Evolutionary conservation across 1,140 invertebrate genomes (phyloP).

Genomic region (Teleopsis dalmanni): DNA sequence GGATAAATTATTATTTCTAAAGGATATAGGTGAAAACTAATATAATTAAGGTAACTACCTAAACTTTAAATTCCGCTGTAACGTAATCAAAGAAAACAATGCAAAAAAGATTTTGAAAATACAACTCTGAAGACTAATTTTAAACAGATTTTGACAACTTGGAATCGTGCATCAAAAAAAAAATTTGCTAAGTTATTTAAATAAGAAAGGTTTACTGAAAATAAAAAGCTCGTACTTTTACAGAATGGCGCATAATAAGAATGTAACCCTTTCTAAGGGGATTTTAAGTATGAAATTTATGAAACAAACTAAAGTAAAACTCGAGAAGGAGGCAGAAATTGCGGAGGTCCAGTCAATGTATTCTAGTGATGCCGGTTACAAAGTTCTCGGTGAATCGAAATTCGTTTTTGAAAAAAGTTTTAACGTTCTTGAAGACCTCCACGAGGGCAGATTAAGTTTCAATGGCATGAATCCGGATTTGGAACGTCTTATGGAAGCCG

Average conservation of each 20-base stretch:
- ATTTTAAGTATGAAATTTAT: constrained; percentile 82
- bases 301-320: constrained; percentile 77
- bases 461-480: constrained; percentile 84
- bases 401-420: constrained; percentile 71
- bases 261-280: constrained; percentile 55
- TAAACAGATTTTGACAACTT: background rate
- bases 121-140: background rate
- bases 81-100: too few species aligned
- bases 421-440: constrained; percentile 62
- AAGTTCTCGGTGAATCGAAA: constrained; percentile 53
- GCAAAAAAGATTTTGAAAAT: too few species aligned
- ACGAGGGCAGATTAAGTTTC: constrained; percentile 75
- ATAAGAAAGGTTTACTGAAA: background rate
- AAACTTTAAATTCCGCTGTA: too few species aligned
- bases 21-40: too few species aligned
- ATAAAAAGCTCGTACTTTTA: background rate
- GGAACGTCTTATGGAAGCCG: constrained; percentile 63
- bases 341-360: constrained; percentile 58
- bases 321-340: constrained; percentile 66
- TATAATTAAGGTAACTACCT: too few species aligned
- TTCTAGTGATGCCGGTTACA: constrained; percentile 56
- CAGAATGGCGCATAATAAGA: constrained; percentile 33
- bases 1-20: too few species aligned
- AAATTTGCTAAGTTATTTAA: background rate
- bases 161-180: background rate